Evolutionary conservation across 2,797 vertebrate genomes (phyloP).

Genomic region (Ispidina picta): DNA sequence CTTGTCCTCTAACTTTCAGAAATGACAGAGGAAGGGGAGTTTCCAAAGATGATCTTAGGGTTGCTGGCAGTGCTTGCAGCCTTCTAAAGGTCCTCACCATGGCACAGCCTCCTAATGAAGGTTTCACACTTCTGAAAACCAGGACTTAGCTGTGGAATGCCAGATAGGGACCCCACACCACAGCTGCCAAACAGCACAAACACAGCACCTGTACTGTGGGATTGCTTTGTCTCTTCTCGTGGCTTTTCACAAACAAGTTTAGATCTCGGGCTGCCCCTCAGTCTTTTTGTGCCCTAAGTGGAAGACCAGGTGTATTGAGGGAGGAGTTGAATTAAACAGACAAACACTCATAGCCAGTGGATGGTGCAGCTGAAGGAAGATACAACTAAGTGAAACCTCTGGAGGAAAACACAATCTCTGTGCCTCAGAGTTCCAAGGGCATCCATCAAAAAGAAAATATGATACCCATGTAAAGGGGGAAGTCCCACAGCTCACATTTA

Average conservation of each 20-base stretch:
- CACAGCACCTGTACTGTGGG: background rate
- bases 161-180: background rate
- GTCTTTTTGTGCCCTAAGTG: background rate
- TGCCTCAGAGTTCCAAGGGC: background rate
- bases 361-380: background rate
- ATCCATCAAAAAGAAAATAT: background rate
- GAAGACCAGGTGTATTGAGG: background rate
- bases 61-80: background rate
- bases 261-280: fast-evolving
- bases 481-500: background rate
- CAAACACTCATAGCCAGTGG: background rate
- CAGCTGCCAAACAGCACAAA: background rate
- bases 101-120: background rate
- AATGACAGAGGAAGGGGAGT: background rate
- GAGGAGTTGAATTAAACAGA: background rate
- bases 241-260: background rate
- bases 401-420: background rate
- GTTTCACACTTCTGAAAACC: background rate
- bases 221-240: background rate
- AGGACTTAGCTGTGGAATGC: background rate
- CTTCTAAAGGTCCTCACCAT: background rate
- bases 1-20: background rate
- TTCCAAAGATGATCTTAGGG: background rate
- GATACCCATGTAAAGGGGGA: background rate
- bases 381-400: background rate